Evolutionary conservation across 2,888 invertebrate genomes (phyloP), one percentile per base, ranked within the genome.

Genomic region (Eucriotettix oculatus): DNA sequence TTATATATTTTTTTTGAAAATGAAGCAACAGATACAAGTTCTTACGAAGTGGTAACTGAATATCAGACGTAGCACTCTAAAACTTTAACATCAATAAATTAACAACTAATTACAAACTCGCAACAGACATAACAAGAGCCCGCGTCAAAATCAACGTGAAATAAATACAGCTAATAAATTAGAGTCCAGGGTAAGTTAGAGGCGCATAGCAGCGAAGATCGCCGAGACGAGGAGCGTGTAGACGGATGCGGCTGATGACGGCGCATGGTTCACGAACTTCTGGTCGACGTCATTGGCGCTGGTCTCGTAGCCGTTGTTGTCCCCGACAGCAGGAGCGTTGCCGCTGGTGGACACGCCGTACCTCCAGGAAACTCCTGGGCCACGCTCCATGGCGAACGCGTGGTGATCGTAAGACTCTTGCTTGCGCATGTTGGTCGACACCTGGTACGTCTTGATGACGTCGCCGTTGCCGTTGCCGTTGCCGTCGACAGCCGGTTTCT

Each of bases 201-300:
- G 54, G 7, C 29, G 16, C 1, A 1, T 17, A 29, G 16, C 17
- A 17, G 17, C 12, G 48, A 48, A 48, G 54, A 29, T 17, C 54
- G 5, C 14, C 48, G 48, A 12, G 14, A 12, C 48, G 5, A 14
- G 12, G 48, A 48, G 16, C 29, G 16, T 11, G 0, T 1, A 29
- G 54, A n/a, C 17, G 54, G 52, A n/a, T 12, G 52, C 52, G 16
- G 52, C 52, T 52, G 16, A 52, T 16, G 52, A 16, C 12, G 52
- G n/a, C 29, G 29, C 29, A 29, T 14, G 29, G 44, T 40, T 59
- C n/a, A 59, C 53, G 54, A 54, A 16, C 44, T 60, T 57, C 41
- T 60, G 56, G 48, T 58, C 60, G 53, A 62, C 43, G 53, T 62
- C 62, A 41, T 65, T 62, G 40, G 62, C 60, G 42, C 60, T 63